Percentiles rank a stretch among this genome's conserved stretches.
These are phyloP conservation scores for Ypsolopha sequella DNA, from an alignment of 2,888 invertebrate genomes.

Conservation along the genomic window DNA sequence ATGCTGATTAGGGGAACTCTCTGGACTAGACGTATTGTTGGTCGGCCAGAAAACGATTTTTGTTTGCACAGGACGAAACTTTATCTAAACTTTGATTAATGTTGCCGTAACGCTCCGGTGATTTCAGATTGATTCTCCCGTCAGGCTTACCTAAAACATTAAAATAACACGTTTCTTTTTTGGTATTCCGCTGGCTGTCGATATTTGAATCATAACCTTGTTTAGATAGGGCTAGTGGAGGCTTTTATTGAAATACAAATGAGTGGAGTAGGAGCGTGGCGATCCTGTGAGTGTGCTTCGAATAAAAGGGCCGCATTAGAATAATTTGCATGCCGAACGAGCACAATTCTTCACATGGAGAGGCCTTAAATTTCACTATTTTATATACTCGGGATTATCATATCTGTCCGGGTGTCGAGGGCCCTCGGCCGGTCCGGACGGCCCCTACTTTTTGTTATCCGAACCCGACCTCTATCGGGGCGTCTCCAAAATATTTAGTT, in stretches of 20 bases:
- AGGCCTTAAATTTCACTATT: slow-evolving; percentile 70
- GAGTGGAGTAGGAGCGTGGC: slow-evolving; percentile 45
- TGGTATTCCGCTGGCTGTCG: slow-evolving; percentile 17
- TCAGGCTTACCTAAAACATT: slow-evolving; percentile 34
- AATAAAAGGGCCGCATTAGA: slow-evolving; percentile 69
- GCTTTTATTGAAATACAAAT: slow-evolving; percentile 68
- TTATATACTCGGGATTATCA: slow-evolving; percentile 69
- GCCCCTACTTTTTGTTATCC: slow-evolving; percentile 62
- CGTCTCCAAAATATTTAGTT: slow-evolving; percentile 68
- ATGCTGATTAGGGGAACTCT: slow-evolving; percentile 6
- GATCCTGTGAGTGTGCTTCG: slow-evolving; percentile 41
- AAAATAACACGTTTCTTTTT: slow-evolving; percentile 36
- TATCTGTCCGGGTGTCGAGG: slow-evolving; percentile 58
- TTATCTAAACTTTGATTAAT: slow-evolving; percentile 44
- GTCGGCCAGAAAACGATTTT: slow-evolving; percentile 34
- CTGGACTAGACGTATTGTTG: slow-evolving; percentile 27
- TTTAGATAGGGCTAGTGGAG: slow-evolving; percentile 63
- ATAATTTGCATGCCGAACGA: slow-evolving; percentile 64
- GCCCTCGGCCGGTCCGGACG: slow-evolving; percentile 26
- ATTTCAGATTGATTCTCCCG: slow-evolving; percentile 58
- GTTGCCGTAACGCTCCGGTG: slow-evolving; percentile 29
- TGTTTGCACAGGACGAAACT: slow-evolving; percentile 29
- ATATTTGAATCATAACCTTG: slow-evolving; percentile 44
- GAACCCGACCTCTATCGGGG: slow-evolving; percentile 61
- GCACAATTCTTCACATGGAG: slow-evolving; percentile 69